Base-by-base conservation (phyloP, 2,113 vertebrate genomes). In the Istiophorus platypterus region DNA sequence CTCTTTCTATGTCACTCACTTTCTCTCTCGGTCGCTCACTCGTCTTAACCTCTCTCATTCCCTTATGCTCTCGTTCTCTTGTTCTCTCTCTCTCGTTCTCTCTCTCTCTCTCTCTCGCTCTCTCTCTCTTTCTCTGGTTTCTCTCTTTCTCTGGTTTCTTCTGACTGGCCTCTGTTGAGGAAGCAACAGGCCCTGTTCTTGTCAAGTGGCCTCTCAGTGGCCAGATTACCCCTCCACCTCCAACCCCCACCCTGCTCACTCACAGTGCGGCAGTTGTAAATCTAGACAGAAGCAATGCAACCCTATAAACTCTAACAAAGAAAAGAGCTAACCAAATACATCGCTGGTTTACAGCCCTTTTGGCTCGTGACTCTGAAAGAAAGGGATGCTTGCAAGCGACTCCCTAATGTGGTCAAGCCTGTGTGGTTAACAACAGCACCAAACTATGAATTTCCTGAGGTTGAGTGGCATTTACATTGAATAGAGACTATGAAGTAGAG, bases 251-350 rank as follows among this genome's bases (percentile, higher is more conserved):
- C 69, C 59, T 58, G 18, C 84, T 88, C 68, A 72, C 80, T 86
- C 73, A 75, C 76, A 83, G 78, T 70, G 41, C 73, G 82, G 81
- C 59, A 22, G 65, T 52, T 86, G 79, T 90, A 89, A 88, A 90
- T 80, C 67, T 54, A 82, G 68, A 92, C 86, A 91, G 87, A 90
- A 85, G 87, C 81, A 84, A 82, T 3, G 79, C 77, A 66, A 64
- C 20, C 74, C 80, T 58, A 77, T 88, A 89, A 92, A 84, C 79
- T 78, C 34, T 14, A 18, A 76, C 58, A 70, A 78, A 80, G 75
- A 84, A 74, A 85, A 79, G 82, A 82, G 72, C 83, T 82, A 85
- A 89, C 71, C 85, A 90, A 90, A 86, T 52, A 88, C 88, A 86
- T 81, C 26, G 22, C 65, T 42, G 75, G 10, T 88, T 92, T 90